Percentiles rank a stretch among this genome's conserved stretches.
phyloP scores from a whole-genome alignment of 2,113 vertebrate genomes.

The Zingel zingel region DNA sequence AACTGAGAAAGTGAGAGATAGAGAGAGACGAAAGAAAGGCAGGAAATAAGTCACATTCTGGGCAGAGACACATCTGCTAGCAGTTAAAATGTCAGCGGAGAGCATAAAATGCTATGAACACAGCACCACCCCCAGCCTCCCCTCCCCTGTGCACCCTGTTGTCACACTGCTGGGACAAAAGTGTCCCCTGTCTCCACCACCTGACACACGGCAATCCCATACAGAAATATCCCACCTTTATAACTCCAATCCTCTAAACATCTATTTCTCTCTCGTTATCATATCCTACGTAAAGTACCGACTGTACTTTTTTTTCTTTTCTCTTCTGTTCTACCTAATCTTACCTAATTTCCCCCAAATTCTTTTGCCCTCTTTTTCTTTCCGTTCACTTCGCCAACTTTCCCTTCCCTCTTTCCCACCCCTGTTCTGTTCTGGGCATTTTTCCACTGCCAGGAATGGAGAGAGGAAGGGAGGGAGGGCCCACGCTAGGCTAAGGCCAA shows the following conservation, averaged over 20 bases:
- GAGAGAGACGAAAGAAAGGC: conserved; percentile 50
- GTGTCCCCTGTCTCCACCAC: conserved; percentile 42
- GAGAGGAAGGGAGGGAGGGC: conserved; percentile 23
- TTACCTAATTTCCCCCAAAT: neutral
- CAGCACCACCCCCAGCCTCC: conserved; percentile 30
- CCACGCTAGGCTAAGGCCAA: conserved; percentile 29
- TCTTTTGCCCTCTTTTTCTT: conserved; percentile 20
- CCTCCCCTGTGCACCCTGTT: conserved; percentile 32
- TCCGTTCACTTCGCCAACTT: conserved; percentile 7
- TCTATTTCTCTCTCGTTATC: conserved; percentile 2
- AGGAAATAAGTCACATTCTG: conserved; percentile 71
- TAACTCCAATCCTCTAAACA: neutral
- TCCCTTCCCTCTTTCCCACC: conserved; percentile 7
- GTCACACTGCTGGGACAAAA: conserved; percentile 51
- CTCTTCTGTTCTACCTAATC: neutral
- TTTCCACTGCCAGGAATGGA: conserved; percentile 47
- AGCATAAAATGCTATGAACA: conserved; percentile 61
- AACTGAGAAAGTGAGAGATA: neutral
- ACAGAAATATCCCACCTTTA: neutral
- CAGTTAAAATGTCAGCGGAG: conserved; percentile 74
- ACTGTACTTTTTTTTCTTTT: neutral
- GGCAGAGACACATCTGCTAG: conserved; percentile 76
- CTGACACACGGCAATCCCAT: conserved; percentile 20
- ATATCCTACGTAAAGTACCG: neutral
- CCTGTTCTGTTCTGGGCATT: conserved; percentile 43